Evolutionary conservation across 2,888 invertebrate species (phyloP).

Genomic region (Coronaproctus castanopsis): DNA sequence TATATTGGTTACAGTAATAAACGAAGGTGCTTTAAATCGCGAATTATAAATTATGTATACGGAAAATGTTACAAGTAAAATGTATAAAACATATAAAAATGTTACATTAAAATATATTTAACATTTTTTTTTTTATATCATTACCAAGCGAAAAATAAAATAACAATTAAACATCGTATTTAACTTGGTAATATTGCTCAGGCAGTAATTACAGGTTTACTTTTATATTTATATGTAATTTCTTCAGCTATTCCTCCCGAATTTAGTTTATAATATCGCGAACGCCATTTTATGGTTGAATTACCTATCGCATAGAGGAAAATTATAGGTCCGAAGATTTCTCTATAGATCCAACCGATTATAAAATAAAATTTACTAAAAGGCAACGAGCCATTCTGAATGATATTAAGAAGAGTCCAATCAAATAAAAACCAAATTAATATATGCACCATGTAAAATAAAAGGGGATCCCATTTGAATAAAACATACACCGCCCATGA

Average conservation of each 20-base stretch:
- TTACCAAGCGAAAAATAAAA: neutral
- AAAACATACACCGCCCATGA: slow-evolving; percentile 57
- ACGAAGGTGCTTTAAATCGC: too few species aligned
- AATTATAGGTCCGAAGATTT: slow-evolving; percentile 71
- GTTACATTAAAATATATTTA: too few species aligned
- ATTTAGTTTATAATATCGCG: slow-evolving; percentile 68
- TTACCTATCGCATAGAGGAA: slow-evolving; percentile 72
- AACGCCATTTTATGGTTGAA: slow-evolving; percentile 70
- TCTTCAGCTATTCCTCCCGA: slow-evolving; percentile 86
- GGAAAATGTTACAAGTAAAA: too few species aligned
- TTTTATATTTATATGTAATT: slow-evolving; percentile 5
- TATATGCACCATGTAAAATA: slow-evolving; percentile 80
- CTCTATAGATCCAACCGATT: slow-evolving; percentile 84
- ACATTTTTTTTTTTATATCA: too few species aligned
- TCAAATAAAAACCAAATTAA: slow-evolving; percentile 90
- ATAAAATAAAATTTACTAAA: slow-evolving; percentile 90
- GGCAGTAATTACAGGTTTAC: neutral
- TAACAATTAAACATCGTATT: neutral
- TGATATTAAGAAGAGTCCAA: slow-evolving; percentile 71
- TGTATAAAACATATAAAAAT: too few species aligned
- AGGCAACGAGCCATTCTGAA: slow-evolving; percentile 79
- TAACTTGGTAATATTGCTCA: neutral
- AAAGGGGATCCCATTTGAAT: slow-evolving; percentile 70
- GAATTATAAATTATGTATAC: too few species aligned
- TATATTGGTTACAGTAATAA: too few species aligned